Base-by-base conservation (phyloP, 2,888 invertebrate species). In the Ormyrus pomaceus region DNA sequence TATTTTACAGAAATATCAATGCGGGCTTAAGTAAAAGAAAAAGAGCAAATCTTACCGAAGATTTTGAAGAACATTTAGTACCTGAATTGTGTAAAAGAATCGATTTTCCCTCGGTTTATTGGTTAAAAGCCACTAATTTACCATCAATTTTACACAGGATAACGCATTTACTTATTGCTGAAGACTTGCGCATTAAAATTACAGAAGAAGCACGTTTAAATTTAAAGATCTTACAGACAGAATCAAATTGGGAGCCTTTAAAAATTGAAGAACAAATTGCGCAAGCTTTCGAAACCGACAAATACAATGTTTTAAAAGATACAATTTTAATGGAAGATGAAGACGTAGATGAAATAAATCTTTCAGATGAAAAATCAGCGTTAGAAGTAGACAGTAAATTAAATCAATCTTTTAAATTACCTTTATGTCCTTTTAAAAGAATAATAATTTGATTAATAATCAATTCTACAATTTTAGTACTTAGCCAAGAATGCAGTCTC, bases 41-140 rank as follows among this genome's bases (percentile, higher is more conserved):
- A 81, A 91, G 90, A 55, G 91, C 91, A 1, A 89, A 91, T 70
- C 83, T 78, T 4, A 80, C 55, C 1, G 93, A 94, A 64, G 93
- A 94, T 13, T 92, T 93, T 80, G 91, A 92, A 0, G 94, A 96
- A 84, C 93, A 95, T 78, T 93, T 99, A 64, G 93, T 99, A 10
- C 98, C 99, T 0, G 99, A 99, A 91, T 92, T 98, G 83, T 96
- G 97, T 87, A 93, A 94, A 48, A 94, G 93, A 86, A 94, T 94
- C 82, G 92, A 92, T 0, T 96, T 94, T 87, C 95, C 96, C 0
- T 93, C 94, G 19, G 91, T 95, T 10, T 92, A 98, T 80, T 98
- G 98, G 96, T 92, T 96, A 45, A 97, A 98, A 90, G 95, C 96
- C 0, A 93, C 94, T 1, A 93, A 96, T 74, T 88, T 99, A 77